Base-by-base conservation (phyloP, 2,888 invertebrate species). In the Drosophila rellima region DNA sequence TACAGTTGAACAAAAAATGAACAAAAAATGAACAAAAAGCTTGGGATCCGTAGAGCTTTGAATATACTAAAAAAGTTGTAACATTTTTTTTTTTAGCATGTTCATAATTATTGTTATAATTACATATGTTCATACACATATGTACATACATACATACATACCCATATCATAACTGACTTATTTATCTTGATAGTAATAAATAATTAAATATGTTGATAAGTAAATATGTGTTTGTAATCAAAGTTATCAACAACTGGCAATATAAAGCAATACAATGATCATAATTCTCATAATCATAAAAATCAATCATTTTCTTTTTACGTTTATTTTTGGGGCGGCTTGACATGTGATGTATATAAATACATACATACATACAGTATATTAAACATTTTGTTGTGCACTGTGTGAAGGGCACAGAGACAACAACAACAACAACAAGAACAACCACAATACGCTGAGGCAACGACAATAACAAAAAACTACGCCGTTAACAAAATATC, bases 401-500 rank as follows among this genome's bases (percentile, higher is more conserved):
- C 65, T 59, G 39, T 59, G 52, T 59, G 62, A 71, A 62, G 73
- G 59, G 74, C 78, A 59, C 20, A 18, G 33, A 56, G n/a, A 39
- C 51, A 64, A 20, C 10, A 17, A 39, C 51, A 64, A 20, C 10
- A 37, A 48, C 47, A 29, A 29, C 26, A 52, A 18, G 18, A 54
- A 15, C 29, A 50, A 29, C 15, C 23, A 29, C 10, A 52, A 47
- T 26, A 40, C 15, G 18, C 31, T 42, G 35, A 55, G 37, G 20
- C 70, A 70, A 59, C 51, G 52, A 57, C 59, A 61, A 78, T 48
- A 59, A 73, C 56, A 71, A 77, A 76, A 62, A 65, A 74, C 70
- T 78, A 78, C 76, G 79, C 44, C 79, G 76, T 74, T 70, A 65
- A 76, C 65, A 70, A 70, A 57, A 56, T 50, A 64, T 74, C 44